These are phyloP conservation scores for Ceuthmochares aereus DNA, from an alignment of 2,113 vertebrate species.

Conservation along the genomic window DNA sequence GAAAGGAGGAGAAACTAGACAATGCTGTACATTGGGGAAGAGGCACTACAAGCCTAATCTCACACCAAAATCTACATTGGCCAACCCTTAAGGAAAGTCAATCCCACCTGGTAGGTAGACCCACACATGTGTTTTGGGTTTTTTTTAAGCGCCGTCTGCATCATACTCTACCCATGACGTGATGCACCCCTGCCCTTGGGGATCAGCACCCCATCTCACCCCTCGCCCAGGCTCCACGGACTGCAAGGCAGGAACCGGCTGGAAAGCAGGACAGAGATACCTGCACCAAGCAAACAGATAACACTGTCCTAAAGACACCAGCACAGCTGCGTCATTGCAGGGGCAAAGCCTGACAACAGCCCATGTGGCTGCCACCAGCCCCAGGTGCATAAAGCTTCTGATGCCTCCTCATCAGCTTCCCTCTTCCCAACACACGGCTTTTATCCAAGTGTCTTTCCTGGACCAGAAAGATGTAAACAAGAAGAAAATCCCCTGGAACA, in stretches of 20 bases:
- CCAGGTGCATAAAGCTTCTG: not conserved
- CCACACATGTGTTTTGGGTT: no score
- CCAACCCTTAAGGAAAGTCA: not conserved
- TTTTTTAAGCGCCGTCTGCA: not conserved
- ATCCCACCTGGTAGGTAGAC: not conserved
- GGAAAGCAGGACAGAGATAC: accelerated
- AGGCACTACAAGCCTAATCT: not conserved
- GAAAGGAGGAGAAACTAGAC: not conserved
- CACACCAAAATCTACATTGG: not conserved
- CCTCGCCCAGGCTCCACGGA: not conserved
- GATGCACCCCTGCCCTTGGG: not conserved
- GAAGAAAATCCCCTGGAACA: not conserved
- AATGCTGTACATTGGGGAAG: not conserved
- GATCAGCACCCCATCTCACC: not conserved
- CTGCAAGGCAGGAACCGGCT: accelerated
- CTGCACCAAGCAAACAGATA: not conserved
- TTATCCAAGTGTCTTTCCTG: not conserved
- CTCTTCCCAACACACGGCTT: not conserved
- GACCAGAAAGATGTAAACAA: not conserved
- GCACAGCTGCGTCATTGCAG: accelerated
- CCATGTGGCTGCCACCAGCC: not conserved
- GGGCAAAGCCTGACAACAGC: not conserved
- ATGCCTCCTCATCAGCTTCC: not conserved
- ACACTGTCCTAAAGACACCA: not conserved
- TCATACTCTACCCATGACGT: accelerated